Evolutionary conservation across 2,113 vertebrate species (phyloP), one percentile per base, ranked within the genome.

Genomic region (Carollia perspicillata): DNA sequence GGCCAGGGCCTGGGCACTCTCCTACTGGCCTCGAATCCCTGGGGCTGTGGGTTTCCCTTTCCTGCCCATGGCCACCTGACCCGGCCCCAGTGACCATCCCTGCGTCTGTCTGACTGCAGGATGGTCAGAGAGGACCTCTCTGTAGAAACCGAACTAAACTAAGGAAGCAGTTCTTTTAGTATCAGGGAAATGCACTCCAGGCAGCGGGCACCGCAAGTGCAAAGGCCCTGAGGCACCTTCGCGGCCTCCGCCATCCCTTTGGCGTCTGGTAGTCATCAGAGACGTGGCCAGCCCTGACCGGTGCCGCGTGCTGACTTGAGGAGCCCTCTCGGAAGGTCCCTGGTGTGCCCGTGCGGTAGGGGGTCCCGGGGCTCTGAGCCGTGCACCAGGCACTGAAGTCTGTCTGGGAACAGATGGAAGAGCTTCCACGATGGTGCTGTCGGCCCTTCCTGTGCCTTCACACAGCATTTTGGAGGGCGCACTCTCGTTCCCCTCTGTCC

Each of bases 11-110:
- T n/a, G n/a, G n/a, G n/a, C n/a, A n/a, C n/a, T n/a, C n/a, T n/a
- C n/a, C n/a, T n/a, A n/a, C 8, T 44, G 0, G 0, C 44, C 53
- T 8, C 13, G 63, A n/a, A 20, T 11, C 2, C 23, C 6, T 11
- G n/a, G 22, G 40, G 44, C 30, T 18, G 4, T 30, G 16, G 66
- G 66, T 14, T 58, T 89, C 60, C 47, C 3, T 51, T 51, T 9
- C 74, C 44, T 37, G 22, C n/a, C 74, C 13, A 0, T 17, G 35
- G 28, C 72, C 44, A 35, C 30, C 33, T 23, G 84, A 3, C 77
- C 69, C 88, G 89, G 55, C 33, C 85, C 35, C n/a, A 22, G 75
- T 7, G 1, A 22, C 69, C 42, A 30, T 68, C 53, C 53, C 30
- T 87, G 85, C 47, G 5, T 84, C 35, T 55, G 77, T 49, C 78